These are phyloP conservation scores for Nemotelus pantherinus DNA, from an alignment of 2,888 invertebrate genomes.

Conservation along the genomic window DNA sequence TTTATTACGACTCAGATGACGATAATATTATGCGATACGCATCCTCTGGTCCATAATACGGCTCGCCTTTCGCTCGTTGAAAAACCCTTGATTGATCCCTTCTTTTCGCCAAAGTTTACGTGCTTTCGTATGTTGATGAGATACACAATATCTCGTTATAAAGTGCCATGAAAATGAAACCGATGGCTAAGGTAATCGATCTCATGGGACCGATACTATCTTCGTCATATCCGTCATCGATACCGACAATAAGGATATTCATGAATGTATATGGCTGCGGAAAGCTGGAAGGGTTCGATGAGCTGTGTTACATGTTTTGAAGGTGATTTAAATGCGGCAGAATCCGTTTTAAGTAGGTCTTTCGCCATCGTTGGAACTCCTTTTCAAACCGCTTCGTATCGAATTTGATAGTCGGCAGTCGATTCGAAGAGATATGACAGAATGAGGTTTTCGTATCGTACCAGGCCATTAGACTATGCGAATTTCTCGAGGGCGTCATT, in stretches of 20 bases:
- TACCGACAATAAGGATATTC: background rate
- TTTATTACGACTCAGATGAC: too few species aligned
- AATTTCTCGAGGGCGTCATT: conserved; percentile 40
- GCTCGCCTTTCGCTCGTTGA: conserved; percentile 32
- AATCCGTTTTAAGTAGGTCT: conserved; percentile 23
- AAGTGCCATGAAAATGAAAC: conserved; percentile 41
- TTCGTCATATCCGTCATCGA: background rate
- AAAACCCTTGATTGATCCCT: conserved; percentile 48
- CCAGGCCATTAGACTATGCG: conserved; percentile 26
- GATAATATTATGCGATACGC: background rate
- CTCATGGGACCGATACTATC: conserved; percentile 24
- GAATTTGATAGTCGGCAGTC: background rate
- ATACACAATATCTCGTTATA: conserved; percentile 45
- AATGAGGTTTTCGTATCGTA: background rate
- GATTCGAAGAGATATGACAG: conserved; percentile 7
- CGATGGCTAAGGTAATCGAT: conserved; percentile 39
- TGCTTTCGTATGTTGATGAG: conserved; percentile 48
- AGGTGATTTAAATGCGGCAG: conserved; percentile 39
- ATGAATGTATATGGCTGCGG: background rate
- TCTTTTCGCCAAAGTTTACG: conserved; percentile 43
- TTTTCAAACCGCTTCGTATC: background rate
- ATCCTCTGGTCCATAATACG: conserved; percentile 27
- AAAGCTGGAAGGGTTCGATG: background rate
- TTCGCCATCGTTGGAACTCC: background rate
- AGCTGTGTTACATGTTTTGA: background rate